Evolutionary conservation across 2,888 invertebrate genomes (phyloP), one percentile per base, ranked within the genome.

Genomic region (Andricus quercusramuli): DNA sequence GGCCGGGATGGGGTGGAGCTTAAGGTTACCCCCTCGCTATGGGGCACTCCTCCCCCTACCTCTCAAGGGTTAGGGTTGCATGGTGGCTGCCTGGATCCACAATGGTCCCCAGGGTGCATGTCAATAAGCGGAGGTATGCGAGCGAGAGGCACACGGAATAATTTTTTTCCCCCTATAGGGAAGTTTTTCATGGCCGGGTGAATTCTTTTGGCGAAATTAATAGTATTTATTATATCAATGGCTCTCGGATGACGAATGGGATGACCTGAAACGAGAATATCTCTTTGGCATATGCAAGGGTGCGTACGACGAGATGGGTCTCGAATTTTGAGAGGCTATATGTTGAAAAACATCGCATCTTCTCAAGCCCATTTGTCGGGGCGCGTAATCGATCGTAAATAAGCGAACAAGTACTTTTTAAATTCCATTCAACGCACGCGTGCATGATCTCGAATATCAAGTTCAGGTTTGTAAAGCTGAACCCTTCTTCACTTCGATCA

Each of bases 161-260:
- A 88, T 87, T 86, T 84, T 82, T 84, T 84, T 83, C 67, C 47
- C 47, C 51, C 51, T 79, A 84, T 83, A 83, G 80, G 85, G 83
- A 81, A 81, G 85, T 86, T 91, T 91, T 92, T 92, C 88, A 92
- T 90, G 90, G 90, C 84, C 86, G 88, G 89, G 87, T 89, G 90
- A 84, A 90, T 91, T 90, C 88, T 87, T 91, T 90, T 90, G 87
- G 86, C 82, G 82, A 88, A 92, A 91, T 91, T 92, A 91, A 92
- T 91, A 88, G 89, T 88, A 83, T 89, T 90, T 88, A 87, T 90
- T 90, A 89, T 88, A 88, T 87, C 88, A 85, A 88, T 87, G 87
- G 86, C 83, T 77, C 80, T 79, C 81, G 82, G 82, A 87, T 89
- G 89, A 90, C 86, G 86, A 89, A 90, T 88, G 86, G 86, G 83